These are phyloP conservation scores for Meloe dianella DNA, from an alignment of 2,888 invertebrate genomes.

Conservation along the genomic window DNA sequence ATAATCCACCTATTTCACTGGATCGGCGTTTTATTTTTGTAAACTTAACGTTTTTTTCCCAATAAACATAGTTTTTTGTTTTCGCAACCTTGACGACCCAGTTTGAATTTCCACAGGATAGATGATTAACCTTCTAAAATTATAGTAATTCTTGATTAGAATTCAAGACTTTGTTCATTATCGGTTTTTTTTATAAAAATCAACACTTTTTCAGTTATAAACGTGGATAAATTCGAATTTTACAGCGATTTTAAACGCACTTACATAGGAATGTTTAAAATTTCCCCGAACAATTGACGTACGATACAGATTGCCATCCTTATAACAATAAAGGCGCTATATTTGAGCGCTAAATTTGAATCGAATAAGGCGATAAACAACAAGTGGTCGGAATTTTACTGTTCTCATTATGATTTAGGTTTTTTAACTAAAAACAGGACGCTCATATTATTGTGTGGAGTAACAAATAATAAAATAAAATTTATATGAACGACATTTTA, in stretches of 20 bases:
- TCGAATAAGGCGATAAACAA: no score
- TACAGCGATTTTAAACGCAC: no score
- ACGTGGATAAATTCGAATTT: not conserved
- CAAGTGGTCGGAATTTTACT: no score
- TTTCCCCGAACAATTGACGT: not conserved
- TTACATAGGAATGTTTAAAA: not conserved
- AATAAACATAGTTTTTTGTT: constrained; percentile 2
- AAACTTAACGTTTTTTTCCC: not conserved
- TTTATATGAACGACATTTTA: no score
- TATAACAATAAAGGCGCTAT: not conserved
- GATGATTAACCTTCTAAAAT: not conserved
- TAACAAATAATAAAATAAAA: no score
- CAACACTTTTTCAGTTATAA: not conserved
- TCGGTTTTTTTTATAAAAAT: not conserved
- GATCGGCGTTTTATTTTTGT: not conserved
- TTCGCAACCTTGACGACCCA: constrained; percentile 4
- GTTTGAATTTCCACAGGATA: not conserved
- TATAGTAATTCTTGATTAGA: not conserved
- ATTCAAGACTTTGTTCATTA: not conserved
- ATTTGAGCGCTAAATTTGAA: not conserved
- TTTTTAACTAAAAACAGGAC: no score
- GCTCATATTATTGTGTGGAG: no score
- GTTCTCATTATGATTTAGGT: no score
- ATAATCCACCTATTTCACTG: not conserved
- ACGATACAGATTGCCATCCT: not conserved